phyloP scores from a whole-genome alignment of 2,113 vertebrate species.

The Oostethus manadensis region DNA sequence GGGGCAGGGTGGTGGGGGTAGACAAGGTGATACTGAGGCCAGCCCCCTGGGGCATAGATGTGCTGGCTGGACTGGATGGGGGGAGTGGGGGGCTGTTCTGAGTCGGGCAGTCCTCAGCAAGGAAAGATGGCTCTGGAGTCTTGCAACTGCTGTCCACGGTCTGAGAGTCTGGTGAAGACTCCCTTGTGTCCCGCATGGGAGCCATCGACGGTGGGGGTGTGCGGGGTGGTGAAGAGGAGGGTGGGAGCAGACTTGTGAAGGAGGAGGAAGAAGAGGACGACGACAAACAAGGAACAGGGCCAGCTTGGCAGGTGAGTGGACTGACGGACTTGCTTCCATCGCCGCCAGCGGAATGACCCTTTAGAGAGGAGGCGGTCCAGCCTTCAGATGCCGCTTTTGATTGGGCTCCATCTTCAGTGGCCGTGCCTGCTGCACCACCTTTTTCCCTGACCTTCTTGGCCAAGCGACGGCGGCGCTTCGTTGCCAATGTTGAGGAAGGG shows the following conservation, averaged over 20 bases:
- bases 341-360: conserved; percentile 41
- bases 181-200: conserved; percentile 64
- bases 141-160: conserved; percentile 91
- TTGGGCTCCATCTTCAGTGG: conserved; percentile 33
- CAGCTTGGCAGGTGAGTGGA: conserved; percentile 61
- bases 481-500: conserved; percentile 61
- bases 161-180: conserved; percentile 86
- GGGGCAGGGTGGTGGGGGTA: conserved; percentile 43
- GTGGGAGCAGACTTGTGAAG: conserved; percentile 67
- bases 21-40: conserved; percentile 34
- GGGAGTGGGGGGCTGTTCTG: conserved; percentile 51
- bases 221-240: conserved; percentile 69
- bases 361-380: conserved; percentile 51
- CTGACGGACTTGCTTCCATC: conserved; percentile 56
- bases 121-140: conserved; percentile 82
- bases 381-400: conserved; percentile 38
- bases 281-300: conserved; percentile 68
- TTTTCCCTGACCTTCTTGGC: conserved; percentile 68
- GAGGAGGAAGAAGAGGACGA: conserved; percentile 63
- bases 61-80: conserved; percentile 49
- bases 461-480: conserved; percentile 65
- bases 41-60: conserved; percentile 41
- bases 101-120: conserved; percentile 69
- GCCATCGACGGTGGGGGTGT: conserved; percentile 64
- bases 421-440: conserved; percentile 2